Conservation (phyloP, 2,888 invertebrate species). For the Phorcus lineatus region DNA sequence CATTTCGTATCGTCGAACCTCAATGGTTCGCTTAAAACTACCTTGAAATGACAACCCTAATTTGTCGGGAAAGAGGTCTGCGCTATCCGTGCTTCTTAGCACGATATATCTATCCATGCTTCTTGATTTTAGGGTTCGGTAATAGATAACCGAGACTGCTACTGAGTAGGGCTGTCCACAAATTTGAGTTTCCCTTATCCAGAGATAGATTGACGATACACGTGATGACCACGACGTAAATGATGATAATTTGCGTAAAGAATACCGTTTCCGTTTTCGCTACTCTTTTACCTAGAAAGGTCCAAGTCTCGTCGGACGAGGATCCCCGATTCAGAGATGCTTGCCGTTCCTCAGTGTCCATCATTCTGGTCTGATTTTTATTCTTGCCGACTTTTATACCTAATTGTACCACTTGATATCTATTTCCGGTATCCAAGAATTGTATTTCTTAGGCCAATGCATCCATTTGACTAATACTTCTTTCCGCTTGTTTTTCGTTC, state of each 20-base stretch:
- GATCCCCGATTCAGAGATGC: background rate
- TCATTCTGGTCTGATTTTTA: background rate
- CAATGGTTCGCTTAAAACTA: background rate
- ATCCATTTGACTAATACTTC: conserved; percentile 42
- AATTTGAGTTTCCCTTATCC: background rate
- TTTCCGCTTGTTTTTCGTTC: conserved; percentile 27
- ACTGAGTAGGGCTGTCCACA: conserved; percentile 20
- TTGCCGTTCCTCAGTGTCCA: background rate
- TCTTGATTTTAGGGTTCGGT: conserved; percentile 12
- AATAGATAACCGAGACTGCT: background rate
- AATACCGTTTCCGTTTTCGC: conserved; percentile 8
- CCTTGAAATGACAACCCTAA: background rate
- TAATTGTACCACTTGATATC: conserved; percentile 26
- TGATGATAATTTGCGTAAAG: conserved; percentile 2
- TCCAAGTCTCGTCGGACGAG: background rate
- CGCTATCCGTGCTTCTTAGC: background rate
- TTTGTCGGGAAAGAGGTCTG: background rate
- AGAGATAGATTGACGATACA: conserved; percentile 11
- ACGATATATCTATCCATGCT: conserved; percentile 2
- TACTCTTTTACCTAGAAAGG: background rate
- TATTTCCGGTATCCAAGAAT: conserved; percentile 33
- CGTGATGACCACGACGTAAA: conserved; percentile 3
- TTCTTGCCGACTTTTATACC: background rate
- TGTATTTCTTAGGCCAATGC: conserved; percentile 44
- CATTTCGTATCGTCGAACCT: background rate